Percentiles rank a stretch among this genome's conserved stretches.
Evolutionary conservation across 2,113 vertebrate genomes (phyloP).

Genomic region (Chauna torquata): DNA sequence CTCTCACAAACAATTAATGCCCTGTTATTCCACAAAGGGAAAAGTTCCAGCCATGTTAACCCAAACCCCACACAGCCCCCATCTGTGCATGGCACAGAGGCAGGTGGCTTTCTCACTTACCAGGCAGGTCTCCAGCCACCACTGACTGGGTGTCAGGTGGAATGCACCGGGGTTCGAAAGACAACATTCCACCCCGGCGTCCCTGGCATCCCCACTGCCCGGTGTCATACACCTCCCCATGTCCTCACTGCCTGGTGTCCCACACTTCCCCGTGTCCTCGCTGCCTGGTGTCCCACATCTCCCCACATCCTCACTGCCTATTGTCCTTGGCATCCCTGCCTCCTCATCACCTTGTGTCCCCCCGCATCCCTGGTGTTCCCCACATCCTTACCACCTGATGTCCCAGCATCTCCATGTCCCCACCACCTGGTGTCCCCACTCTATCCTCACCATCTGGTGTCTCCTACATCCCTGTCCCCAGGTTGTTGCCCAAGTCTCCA

Average conservation of each 20-base stretch:
- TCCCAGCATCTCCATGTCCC: not conserved
- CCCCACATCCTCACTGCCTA: not conserved
- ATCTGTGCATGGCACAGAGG: no score
- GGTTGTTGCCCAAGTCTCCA: not conserved
- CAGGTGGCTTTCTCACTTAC: not conserved
- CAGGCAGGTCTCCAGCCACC: not conserved
- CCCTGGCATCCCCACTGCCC: not conserved
- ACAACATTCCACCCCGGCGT: not conserved
- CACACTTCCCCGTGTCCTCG: not conserved
- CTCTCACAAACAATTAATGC: not conserved
- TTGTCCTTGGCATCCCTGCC: not conserved
- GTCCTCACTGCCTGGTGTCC: not conserved
- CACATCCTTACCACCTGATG: not conserved
- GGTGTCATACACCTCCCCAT: no score
- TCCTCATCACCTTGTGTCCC: not conserved
- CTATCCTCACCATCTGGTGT: not conserved
- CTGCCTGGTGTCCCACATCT: fast-evolving
- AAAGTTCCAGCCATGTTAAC: fast-evolving
- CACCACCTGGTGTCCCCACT: not conserved
- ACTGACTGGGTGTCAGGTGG: fast-evolving
- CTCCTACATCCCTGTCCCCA: no score
- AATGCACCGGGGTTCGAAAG: not conserved
- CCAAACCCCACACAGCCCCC: no score
- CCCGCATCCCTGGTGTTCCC: not conserved
- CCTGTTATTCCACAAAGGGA: not conserved